Base-by-base conservation (phyloP, 1,140 invertebrate species). In the Heliconius melpomene region DNA sequence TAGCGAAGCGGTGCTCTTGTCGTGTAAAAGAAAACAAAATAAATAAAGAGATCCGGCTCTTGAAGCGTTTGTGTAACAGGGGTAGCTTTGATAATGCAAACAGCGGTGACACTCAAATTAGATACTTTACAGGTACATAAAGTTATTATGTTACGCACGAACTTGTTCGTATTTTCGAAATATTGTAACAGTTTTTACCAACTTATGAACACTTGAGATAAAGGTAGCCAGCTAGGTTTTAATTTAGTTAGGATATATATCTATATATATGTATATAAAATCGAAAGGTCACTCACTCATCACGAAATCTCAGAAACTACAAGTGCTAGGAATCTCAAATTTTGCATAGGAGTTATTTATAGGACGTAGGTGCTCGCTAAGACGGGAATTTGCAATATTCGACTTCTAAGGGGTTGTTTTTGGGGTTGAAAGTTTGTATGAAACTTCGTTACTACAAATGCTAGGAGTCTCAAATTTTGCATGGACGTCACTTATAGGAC, bases 11-110 rank as follows among this genome's bases (percentile, higher is more conserved):
- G 90, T 85, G 84, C 86, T 90, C 91, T 91, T 91, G 91, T 90
- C 90, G 87, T 87, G 85, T 87, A 85, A 89, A 89, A 90, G 87
- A 90, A 91, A 91, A 91, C 86, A 88, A 90, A 92, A 92, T 87
- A 93, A 94, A 94, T 90, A 93, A 82, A 86, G 83, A 88, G 82
- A 92, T 91, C 87, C 87, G 85, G 85, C 85, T 90, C 84, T 87
- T 83, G 79, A 86, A 81, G 79, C 84, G 82, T 85, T 84, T 86
- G 91, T 89, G 91, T 93, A 92, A 92, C 87, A 78, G 90, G 88
- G 91, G 89, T 90, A 88, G 84, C 85, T 89, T 78, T 83, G 86
- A 82, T 86, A 89, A 86, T 81, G 79, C 83, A 89, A 90, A 92
- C 87, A 90, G 85, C 80, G 82, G 73, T 81, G 79, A 86, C 82